Evolutionary conservation across 2,888 invertebrate genomes (phyloP), one percentile per base, ranked within the genome.

Genomic region (Dexiosoma caninum): DNA sequence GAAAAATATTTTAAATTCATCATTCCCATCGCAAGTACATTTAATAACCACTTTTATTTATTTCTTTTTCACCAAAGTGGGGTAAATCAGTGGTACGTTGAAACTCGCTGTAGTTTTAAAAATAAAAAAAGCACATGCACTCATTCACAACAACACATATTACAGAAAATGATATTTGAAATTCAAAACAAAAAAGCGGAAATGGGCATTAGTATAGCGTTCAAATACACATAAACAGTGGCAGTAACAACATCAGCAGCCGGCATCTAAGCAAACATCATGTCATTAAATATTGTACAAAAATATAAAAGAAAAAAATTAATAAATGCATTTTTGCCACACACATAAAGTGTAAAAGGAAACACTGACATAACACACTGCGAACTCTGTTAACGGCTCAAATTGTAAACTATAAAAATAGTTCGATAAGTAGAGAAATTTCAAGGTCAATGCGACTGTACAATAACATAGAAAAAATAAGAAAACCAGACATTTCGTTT

Each of bases 131-230:
- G 16, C 5, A 19, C 35, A 27, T 53, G 21, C n/a, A 16, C 4
- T 8, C 30, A 23, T 16, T 46, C 10, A 60, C 27, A 27, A n/a
- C 6, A 46, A 37, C n/a, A n/a, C n/a, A n/a, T n/a, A n/a, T n/a
- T n/a, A 30, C 9, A 12, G 2, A 46, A 1, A 12, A 6, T 6
- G 2, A n/a, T 12, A 30, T 57, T 57, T 49, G 10, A 64, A 78
- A 30, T 49, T 8, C 53, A 35, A 69, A 77, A 78, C 57, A 23
- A 16, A 71, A n/a, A 57, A 78, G 57, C 71, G 77, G 77, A 78
- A 77, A 64, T 77, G 44, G 55, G 62, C 62, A 70, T 71, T 70
- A 71, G 64, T 71, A 32, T 40, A 32, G 62, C 57, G 46, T 46
- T 62, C 42, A 70, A 77, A 70, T 23, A 60, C 51, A 67, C 49